Base-by-base conservation (phyloP, 1,140 invertebrate species). In the Aphaenogaster rudis region DNA sequence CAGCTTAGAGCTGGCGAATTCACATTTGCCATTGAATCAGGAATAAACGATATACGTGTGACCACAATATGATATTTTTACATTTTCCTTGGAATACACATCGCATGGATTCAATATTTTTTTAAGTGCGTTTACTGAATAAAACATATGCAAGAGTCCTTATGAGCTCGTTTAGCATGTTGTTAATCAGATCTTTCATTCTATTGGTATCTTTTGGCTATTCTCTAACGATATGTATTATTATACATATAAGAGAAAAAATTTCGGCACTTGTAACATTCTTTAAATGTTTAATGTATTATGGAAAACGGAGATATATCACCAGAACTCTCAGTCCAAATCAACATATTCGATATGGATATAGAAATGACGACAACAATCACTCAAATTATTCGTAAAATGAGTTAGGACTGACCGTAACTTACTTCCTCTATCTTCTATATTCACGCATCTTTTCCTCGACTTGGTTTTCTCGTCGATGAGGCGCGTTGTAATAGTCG, bases 401-500 rank as follows among this genome's bases (percentile, higher is more conserved):
- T 69, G 33, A 64, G 6, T 64, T n/a, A 54, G n/a, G 28, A 33
- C 13, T 36, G n/a, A 57, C 9, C 1, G 45, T 71, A 74, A 64
- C 13, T 42, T 42, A 54, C n/a, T 79, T 57, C 28, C n/a, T 11
- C 21, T 6, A 39, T 39, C 36, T 81, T 15, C 17, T 84, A 21
- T 42, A 17, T 61, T 66, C 50, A 9, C 63, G 36, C 64, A 15
- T 57, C 81, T 79, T 57, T 86, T 45, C 33, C 33, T 67, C 33
- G 4, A n/a, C 48, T 78, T 61, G 17, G 21, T 82, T 79, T 69
- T 39, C 54, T 64, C 67, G 71, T 50, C 64, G 88, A 52, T 48
- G 48, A 84, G 66, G 36, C 36, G 71, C 45, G 28, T 72, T 57
- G 48, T 57, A 79, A 54, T 64, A 64, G 79, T 90, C 64, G 84